Percentiles rank a stretch among this genome's conserved stretches.
phyloP scores from a whole-genome alignment of 2,113 vertebrate genomes.

The Pogona vitticeps region DNA sequence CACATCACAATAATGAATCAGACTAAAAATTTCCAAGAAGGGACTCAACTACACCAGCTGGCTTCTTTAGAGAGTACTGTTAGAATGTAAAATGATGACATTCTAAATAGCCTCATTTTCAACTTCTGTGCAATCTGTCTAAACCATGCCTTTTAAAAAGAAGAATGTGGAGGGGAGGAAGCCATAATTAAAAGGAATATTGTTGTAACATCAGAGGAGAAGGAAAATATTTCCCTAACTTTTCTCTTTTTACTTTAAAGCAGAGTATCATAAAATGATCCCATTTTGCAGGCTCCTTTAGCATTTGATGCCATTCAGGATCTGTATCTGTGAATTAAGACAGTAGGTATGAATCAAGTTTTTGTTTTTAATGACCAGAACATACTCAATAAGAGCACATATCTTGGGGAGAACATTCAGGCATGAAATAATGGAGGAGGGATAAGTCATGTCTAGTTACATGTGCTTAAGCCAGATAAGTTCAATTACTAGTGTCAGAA shows the following conservation, averaged over 20 bases:
- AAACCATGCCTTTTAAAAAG: slow-evolving; percentile 40
- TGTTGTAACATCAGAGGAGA: slow-evolving; percentile 12
- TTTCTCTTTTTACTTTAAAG: background rate
- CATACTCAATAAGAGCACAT: no score
- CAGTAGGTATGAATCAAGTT: background rate
- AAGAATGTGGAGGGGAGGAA: background rate
- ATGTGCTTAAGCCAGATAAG: background rate
- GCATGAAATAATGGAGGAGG: background rate
- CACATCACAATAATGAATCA: slow-evolving; percentile 78
- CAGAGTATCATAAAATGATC: background rate
- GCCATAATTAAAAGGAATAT: slow-evolving; percentile 34
- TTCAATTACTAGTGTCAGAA: background rate
- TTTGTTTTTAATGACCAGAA: background rate
- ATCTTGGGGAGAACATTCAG: background rate
- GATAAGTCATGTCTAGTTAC: background rate
- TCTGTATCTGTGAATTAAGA: background rate
- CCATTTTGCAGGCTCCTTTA: background rate
- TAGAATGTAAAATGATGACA: slow-evolving; percentile 66
- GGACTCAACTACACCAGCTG: slow-evolving; percentile 73
- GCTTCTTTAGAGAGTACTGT: slow-evolving; percentile 56
- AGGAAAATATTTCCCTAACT: background rate
- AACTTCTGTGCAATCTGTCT: slow-evolving; percentile 43
- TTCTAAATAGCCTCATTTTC: slow-evolving; percentile 57
- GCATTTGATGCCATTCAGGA: background rate
- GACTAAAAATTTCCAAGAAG: slow-evolving; percentile 73